Conservation (phyloP, 2,888 invertebrate species). For the Schizaphis graminum region DNA sequence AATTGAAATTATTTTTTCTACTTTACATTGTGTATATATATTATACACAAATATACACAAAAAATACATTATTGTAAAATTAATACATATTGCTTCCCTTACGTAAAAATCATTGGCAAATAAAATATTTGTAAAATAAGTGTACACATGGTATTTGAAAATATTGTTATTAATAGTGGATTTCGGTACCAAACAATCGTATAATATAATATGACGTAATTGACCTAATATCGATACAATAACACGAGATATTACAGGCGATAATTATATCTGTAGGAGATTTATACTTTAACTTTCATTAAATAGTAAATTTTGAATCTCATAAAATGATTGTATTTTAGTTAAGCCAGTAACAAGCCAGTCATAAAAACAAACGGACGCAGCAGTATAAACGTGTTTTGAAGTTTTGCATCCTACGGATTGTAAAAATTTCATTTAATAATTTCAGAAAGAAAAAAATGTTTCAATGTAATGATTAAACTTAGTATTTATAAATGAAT, state of each 20-base stretch:
- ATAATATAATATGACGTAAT: background rate
- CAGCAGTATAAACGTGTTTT: background rate
- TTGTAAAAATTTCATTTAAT: background rate
- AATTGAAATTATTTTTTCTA: too few species aligned
- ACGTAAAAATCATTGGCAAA: background rate
- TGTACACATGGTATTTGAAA: background rate
- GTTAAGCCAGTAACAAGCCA: background rate
- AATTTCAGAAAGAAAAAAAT: background rate
- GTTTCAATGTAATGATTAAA: constrained; percentile 12
- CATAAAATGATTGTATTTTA: background rate
- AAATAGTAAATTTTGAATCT: background rate
- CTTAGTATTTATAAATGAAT: constrained; percentile 1
- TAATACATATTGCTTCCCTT: too few species aligned
- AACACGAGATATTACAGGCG: background rate
- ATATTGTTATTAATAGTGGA: background rate
- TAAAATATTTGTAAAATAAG: background rate
- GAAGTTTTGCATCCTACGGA: background rate
- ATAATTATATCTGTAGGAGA: background rate
- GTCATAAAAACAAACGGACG: background rate
- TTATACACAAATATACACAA: too few species aligned
- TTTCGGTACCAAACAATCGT: background rate
- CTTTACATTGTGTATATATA: too few species aligned
- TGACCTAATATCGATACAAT: background rate
- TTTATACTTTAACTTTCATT: background rate
- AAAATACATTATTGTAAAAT: too few species aligned